Conservation (phyloP, 1,140 invertebrate genomes). For the Zophobas atratus region DNA sequence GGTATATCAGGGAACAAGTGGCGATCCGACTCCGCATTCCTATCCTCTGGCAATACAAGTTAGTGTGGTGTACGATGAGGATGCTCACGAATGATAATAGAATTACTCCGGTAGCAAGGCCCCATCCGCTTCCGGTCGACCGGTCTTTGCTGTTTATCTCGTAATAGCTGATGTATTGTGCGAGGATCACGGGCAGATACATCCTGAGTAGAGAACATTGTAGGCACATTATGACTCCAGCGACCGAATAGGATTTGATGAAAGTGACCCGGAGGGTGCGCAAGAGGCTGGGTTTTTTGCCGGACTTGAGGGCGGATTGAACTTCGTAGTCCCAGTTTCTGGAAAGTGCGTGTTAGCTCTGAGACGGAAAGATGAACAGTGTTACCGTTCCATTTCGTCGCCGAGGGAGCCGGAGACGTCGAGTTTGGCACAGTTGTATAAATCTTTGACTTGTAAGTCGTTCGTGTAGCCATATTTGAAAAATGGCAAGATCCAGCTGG, state of each 20-base stretch:
- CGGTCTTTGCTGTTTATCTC: constrained; percentile 33
- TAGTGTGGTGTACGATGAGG: constrained; percentile 68
- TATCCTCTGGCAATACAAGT: constrained; percentile 67
- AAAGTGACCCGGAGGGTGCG: constrained; percentile 68
- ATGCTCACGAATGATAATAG: constrained; percentile 66
- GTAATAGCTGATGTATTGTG: constrained; percentile 68
- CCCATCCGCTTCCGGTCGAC: constrained; percentile 65
- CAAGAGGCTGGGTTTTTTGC: constrained; percentile 55
- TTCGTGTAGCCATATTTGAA: constrained; percentile 79
- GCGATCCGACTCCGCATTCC: constrained; percentile 73
- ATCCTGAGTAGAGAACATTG: constrained; percentile 62
- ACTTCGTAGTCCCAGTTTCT: constrained; percentile 72
- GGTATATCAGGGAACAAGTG: constrained; percentile 72
- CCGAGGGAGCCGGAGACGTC: constrained; percentile 75
- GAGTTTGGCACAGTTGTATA: constrained; percentile 77
- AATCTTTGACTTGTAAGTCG: constrained; percentile 79
- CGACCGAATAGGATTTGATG: constrained; percentile 57
- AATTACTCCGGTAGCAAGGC: constrained; percentile 69
- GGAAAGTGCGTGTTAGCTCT: constrained; percentile 50
- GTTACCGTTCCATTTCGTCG: constrained; percentile 76
- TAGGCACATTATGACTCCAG: constrained; percentile 60
- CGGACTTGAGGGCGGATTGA: constrained; percentile 59
- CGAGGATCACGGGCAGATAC: constrained; percentile 59
- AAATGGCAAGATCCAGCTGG: constrained; percentile 76
- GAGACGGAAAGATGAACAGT: constrained; percentile 1